Base-by-base conservation (phyloP, 2,888 invertebrate genomes). In the Cataglyphis cursor region DNA sequence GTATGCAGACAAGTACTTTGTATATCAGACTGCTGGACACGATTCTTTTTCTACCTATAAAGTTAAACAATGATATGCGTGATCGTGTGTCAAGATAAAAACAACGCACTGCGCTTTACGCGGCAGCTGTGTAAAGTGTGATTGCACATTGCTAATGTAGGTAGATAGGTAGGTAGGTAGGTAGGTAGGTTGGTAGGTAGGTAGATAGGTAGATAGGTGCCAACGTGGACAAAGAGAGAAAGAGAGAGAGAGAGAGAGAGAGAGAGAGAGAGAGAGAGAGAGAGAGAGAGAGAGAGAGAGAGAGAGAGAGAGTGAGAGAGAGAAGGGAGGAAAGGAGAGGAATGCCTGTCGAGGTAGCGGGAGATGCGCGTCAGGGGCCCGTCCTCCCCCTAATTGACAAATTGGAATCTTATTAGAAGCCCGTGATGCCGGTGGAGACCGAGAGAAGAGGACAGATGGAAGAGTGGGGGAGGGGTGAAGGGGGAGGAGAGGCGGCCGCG, bases 341-440 rank as follows among this genome's bases (percentile, higher is more conserved):
- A 65, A 85, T 62, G 38, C 57, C 84, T 66, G 80, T 68, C 78
- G 73, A 76, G 83, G 75, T 62, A 80, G 82, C 80, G 89, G 90
- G 89, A 87, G 88, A 90, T 89, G 91, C 88, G 89, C 90, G 90
- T 83, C 89, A 90, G 89, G 91, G 87, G 90, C 92, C 93, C 92
- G 91, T 93, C 93, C 93, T 93, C 95, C 95, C 96, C 95, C 95
- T 96, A 96, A 96, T 96, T 96, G 96, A 96, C 96, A 96, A 96
- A 96, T 96, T 96, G 96, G 96, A 96, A 96, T 96, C 96, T 96
- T 96, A 96, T 96, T 96, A 96, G 94, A 93, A 90, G 89, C 89
- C 90, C 89, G 90, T 90, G 90, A 90, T 75, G 76, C 54, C 73
- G 62, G 72, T 72, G 73, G 48, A 84, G n/a, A 68, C 64, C 62